A percentile compares a stretch with the other conserved stretches of the same genome.
Conservation (phyloP, 2,797 vertebrate species). For the Galago senegalensis region DNA sequence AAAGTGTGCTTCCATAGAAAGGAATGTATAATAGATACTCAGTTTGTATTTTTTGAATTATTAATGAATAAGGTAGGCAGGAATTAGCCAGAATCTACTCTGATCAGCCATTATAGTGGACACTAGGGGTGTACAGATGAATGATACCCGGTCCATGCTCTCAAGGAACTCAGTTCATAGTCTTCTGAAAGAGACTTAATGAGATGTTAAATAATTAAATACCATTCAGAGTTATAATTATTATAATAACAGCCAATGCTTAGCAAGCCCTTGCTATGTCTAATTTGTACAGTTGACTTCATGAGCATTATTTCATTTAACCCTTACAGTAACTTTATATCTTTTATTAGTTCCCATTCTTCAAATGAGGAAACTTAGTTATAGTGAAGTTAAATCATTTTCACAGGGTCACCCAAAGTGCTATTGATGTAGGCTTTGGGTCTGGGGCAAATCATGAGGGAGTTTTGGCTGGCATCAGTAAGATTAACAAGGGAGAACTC, state of each 20-base stretch:
- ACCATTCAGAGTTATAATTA: background rate
- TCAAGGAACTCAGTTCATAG: background rate
- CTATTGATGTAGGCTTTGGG: background rate
- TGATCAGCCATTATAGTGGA: background rate
- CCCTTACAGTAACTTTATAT: background rate
- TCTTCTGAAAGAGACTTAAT: background rate
- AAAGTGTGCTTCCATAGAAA: background rate
- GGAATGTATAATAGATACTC: background rate
- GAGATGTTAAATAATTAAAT: background rate
- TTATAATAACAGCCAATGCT: background rate
- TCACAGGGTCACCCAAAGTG: background rate
- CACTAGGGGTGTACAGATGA: background rate
- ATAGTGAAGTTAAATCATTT: background rate
- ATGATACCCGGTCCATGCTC: background rate
- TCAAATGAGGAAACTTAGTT: background rate
- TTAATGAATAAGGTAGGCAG: background rate
- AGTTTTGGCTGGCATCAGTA: background rate
- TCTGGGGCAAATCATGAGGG: background rate
- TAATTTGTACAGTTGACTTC: background rate
- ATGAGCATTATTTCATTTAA: background rate
- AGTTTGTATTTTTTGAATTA: background rate
- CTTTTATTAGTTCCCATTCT: background rate
- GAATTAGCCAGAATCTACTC: background rate
- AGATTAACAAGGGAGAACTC: background rate
- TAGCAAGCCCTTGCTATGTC: background rate